Conservation (phyloP, 2,113 vertebrate species). For the Eulacestoma nigropectus region DNA sequence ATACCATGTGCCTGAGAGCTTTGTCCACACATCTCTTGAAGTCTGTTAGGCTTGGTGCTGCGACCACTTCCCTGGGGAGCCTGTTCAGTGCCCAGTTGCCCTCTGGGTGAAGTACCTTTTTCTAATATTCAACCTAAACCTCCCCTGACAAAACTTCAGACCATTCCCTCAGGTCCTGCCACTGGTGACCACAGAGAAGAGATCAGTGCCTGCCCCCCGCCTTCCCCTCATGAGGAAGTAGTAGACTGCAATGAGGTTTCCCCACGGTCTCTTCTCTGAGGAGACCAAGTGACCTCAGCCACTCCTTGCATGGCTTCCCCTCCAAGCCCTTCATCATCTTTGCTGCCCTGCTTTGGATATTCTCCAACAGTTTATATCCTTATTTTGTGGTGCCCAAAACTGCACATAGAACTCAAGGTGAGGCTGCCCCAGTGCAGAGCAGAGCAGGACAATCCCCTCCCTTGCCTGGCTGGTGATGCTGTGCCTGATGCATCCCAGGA, state of each 20-base stretch:
- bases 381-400: not conserved
- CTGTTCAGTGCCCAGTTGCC: fast-evolving
- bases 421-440: not conserved
- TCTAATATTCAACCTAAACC: not conserved
- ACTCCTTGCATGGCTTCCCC: too few relatives aligned
- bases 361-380: not conserved
- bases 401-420: not conserved
- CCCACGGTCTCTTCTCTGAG: not conserved
- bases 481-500: not conserved
- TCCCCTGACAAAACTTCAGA: not conserved
- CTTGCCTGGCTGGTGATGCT: fast-evolving
- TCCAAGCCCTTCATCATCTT: not conserved
- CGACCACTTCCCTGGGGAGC: not conserved
- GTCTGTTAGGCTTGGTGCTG: not conserved
- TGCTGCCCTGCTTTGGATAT: not conserved
- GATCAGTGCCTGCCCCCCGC: not conserved
- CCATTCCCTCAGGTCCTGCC: not conserved
- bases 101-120: not conserved
- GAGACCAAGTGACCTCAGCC: not conserved
- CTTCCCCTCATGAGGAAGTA: not conserved
- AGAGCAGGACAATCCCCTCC: not conserved
- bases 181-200: too few relatives aligned
- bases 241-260: not conserved
- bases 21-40: not conserved
- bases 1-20: not conserved